These are phyloP conservation scores for Drosophila pachea DNA, from an alignment of 1,140 invertebrate species.

Conservation along the genomic window DNA sequence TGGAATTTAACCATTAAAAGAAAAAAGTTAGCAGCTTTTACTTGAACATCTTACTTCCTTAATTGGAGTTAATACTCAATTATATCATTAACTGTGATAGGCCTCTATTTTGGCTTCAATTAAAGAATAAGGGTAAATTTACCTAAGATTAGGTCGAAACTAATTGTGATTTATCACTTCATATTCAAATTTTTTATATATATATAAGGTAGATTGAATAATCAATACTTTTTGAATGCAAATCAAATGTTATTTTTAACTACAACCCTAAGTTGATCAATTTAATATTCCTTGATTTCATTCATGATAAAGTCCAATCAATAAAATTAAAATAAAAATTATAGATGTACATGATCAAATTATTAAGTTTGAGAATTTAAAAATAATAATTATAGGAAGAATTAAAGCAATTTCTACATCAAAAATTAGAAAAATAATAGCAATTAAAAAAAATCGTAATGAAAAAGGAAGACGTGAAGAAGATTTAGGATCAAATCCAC, in stretches of 20 bases:
- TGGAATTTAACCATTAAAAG: constrained; percentile 79
- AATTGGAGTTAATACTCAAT: constrained; percentile 73
- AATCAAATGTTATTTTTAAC: constrained; percentile 83
- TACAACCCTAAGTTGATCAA: constrained; percentile 81
- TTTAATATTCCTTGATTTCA: constrained; percentile 83
- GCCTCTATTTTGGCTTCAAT: constrained; percentile 82
- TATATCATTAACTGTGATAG: constrained; percentile 63
- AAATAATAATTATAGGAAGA: constrained; percentile 54
- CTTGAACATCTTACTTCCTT: constrained; percentile 79
- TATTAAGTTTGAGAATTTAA: constrained; percentile 71
- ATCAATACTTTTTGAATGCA: constrained; percentile 82
- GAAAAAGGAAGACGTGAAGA: constrained; percentile 81
- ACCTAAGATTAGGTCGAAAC: constrained; percentile 82
- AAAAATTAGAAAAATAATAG: constrained; percentile 84
- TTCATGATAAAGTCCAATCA: constrained; percentile 82
- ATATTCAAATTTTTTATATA: no score
- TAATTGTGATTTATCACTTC: constrained; percentile 81
- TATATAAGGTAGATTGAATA: constrained; percentile 79
- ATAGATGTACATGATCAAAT: constrained; percentile 77
- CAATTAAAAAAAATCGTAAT: constrained; percentile 83
- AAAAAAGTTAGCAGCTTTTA: constrained; percentile 80
- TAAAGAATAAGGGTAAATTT: constrained; percentile 80
- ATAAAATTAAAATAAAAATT: constrained; percentile 81
- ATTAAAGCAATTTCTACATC: constrained; percentile 59
- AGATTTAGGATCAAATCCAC: constrained; percentile 82